These are phyloP conservation scores for Drosophila repletoides DNA, from an alignment of 1,140 invertebrate genomes.

Conservation along the genomic window DNA sequence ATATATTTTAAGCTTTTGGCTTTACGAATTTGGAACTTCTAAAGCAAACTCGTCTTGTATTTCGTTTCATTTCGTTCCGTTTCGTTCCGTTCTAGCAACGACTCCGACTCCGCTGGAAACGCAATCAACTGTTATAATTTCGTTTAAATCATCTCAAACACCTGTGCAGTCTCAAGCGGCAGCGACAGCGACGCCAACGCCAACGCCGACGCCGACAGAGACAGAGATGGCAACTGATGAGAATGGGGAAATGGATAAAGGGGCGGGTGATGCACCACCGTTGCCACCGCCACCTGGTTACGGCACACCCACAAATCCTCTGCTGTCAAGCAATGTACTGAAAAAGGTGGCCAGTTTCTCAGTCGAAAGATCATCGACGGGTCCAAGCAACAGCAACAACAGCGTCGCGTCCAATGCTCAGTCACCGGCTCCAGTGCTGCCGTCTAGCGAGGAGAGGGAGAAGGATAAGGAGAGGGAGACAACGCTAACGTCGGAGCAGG, in stretches of 20 bases:
- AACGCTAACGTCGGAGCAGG: constrained; percentile 41
- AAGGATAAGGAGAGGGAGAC: constrained; percentile 34
- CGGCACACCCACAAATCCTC: constrained; percentile 83
- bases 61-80: constrained; percentile 26
- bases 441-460: constrained; percentile 26
- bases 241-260: neutral
- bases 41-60: constrained; percentile 53
- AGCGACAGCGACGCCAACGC: constrained; percentile 5
- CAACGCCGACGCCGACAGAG: no score
- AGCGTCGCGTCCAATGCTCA: constrained; percentile 29
- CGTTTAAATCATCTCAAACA: constrained; percentile 82
- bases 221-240: neutral
- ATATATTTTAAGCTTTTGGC: constrained; percentile 1
- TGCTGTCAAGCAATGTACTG: constrained; percentile 85
- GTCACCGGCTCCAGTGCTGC: constrained; percentile 2
- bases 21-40: constrained; percentile 52
- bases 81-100: constrained; percentile 37
- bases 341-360: constrained; percentile 92
- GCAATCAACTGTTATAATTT: constrained; percentile 82
- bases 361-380: constrained; percentile 84
- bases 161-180: constrained; percentile 76
- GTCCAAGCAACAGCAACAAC: constrained; percentile 37
- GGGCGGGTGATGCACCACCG: constrained; percentile 36
- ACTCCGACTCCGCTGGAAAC: constrained; percentile 62
- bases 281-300: constrained; percentile 60